Evolutionary conservation across 1,140 invertebrate species (phyloP), one percentile per base, ranked within the genome.

Genomic region (Lepidurus couesii): DNA sequence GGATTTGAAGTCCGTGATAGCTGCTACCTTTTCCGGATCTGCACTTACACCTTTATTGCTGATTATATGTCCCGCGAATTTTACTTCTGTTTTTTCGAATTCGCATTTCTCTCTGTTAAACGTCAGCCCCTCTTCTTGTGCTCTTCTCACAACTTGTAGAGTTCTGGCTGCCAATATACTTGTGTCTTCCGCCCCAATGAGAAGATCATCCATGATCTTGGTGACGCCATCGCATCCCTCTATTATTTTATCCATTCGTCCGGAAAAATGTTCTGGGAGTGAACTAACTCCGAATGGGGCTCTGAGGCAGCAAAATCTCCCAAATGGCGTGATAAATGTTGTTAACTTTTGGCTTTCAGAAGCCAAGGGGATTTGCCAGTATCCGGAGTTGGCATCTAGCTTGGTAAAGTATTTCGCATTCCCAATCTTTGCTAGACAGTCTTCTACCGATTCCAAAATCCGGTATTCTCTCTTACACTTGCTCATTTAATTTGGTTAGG

Each of bases 281-380:
- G n/a, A n/a, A n/a, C n/a, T n/a, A n/a, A n/a, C n/a, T n/a, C n/a
- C n/a, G n/a, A n/a, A n/a, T n/a, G n/a, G n/a, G n/a, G n/a, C n/a
- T n/a, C n/a, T n/a, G n/a, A n/a, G n/a, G n/a, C n/a, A n/a, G n/a
- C n/a, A n/a, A n/a, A n/a, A n/a, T n/a, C n/a, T n/a, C n/a, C 26
- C 26, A 26, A 26, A 87, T 10, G 85, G 85, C 3, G 82, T 83
- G 26, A 85, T 83, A 82, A 87, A 87, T 44, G 87, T 87, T n/a
- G 83, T 84, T 7, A 87, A 80, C 76, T 83, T 80, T 45, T 81
- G 81, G 79, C 82, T 84, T 74, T 85, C 80, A 42, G 85, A 79
- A 65, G 80, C 79, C 42, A 88, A 79, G 21, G 81, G 81, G 0
- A 88, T 81, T 78, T 86, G 84, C 83, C 84, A 85, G 81, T 86